A percentile compares a stretch with the other conserved stretches of the same genome.
phyloP scores from a whole-genome alignment of 2,888 invertebrate species.

The Ashinkailepas kermadecensis region DNA sequence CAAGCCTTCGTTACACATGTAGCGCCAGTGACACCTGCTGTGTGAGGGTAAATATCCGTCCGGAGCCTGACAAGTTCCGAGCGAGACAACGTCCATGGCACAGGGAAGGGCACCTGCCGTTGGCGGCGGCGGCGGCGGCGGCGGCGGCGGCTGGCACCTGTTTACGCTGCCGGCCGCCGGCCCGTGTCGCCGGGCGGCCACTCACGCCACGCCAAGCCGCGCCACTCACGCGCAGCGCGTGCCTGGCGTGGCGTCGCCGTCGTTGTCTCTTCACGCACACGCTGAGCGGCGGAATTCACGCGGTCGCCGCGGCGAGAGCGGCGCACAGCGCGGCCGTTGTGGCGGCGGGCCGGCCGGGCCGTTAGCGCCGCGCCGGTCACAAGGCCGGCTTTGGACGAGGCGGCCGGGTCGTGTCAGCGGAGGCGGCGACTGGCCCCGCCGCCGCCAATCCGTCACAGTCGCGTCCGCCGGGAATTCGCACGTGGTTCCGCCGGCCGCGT shows the following conservation, averaged over 20 bases:
- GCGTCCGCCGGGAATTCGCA: background rate
- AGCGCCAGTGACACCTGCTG: no score
- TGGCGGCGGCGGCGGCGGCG: background rate
- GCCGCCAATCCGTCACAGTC: background rate
- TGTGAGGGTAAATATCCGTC: background rate
- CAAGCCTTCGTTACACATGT: no score
- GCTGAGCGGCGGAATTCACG: background rate
- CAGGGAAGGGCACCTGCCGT: no score
- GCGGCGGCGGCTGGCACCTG: background rate
- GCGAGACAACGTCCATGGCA: no score
- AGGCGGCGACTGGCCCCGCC: background rate
- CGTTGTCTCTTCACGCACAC: slow-evolving; percentile 7
- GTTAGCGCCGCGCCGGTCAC: background rate
- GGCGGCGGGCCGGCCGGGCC: background rate
- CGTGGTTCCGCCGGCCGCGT: background rate
- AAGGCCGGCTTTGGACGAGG: background rate
- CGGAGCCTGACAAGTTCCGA: no score
- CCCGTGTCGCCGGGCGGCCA: background rate
- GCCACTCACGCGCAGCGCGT: background rate
- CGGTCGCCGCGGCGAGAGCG: background rate
- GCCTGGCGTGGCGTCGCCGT: background rate
- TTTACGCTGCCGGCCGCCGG: background rate
- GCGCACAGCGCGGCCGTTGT: background rate
- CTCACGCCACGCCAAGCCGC: background rate
- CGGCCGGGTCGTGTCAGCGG: background rate